Conservation (phyloP, 2,797 vertebrate genomes). For the Intellagama lesueurii region DNA sequence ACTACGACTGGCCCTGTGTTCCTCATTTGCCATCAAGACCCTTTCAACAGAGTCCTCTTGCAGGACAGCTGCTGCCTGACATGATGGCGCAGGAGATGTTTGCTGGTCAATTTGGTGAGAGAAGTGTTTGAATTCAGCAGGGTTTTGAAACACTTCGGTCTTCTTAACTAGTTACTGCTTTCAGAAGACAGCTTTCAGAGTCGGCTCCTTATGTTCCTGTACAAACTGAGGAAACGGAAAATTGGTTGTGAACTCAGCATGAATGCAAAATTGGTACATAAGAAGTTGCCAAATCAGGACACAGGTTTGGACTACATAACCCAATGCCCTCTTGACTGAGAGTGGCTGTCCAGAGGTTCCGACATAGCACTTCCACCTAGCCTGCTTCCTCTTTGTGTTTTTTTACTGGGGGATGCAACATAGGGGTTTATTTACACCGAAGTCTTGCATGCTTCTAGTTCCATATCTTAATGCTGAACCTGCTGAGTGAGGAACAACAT, state of each 20-base stretch:
- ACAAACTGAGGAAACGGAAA: not conserved
- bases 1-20: not conserved
- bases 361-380: not conserved
- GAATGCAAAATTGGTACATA: not conserved
- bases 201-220: not conserved
- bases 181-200: conserved; percentile 9
- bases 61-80: conserved; percentile 61
- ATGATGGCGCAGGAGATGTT: conserved; percentile 8
- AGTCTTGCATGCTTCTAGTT: not conserved
- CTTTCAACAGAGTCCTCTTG: conserved; percentile 57
- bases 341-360: not conserved
- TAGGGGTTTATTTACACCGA: too few species aligned
- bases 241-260: not conserved
- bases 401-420: not conserved
- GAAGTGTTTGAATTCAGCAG: conserved; percentile 33
- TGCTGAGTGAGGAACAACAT: not conserved
- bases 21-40: conserved; percentile 48
- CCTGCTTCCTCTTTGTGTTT: not conserved
- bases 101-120: conserved; percentile 41
- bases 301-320: too few species aligned
- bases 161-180: conserved; percentile 45
- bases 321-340: not conserved
- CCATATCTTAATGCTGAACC: not conserved
- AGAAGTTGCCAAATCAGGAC: not conserved
- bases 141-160: conserved; percentile 14